Conservation (phyloP, 2,888 invertebrate species). For the Apocheima hispidaria region DNA sequence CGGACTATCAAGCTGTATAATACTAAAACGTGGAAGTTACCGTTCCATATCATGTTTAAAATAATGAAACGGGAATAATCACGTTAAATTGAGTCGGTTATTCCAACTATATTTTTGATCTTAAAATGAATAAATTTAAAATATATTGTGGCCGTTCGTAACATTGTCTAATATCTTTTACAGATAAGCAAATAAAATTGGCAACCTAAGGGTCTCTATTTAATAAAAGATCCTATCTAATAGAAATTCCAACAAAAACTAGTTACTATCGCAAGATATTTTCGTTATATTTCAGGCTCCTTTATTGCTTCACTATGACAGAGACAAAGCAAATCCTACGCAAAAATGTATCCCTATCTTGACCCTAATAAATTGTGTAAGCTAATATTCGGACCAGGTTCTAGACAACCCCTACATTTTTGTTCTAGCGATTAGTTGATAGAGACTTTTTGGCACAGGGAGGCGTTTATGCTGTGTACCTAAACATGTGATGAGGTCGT, state of each 20-base stretch:
- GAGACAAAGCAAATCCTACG: slow-evolving; percentile 34
- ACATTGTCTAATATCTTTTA: background rate
- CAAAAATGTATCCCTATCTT: slow-evolving; percentile 30
- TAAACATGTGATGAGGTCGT: background rate
- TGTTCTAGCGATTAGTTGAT: slow-evolving; percentile 20
- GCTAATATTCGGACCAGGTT: slow-evolving; percentile 29
- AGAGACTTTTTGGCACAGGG: slow-evolving; percentile 1
- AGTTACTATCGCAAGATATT: slow-evolving; percentile 24
- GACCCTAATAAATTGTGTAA: slow-evolving; percentile 35
- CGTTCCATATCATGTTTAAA: no score
- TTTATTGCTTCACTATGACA: slow-evolving; percentile 33
- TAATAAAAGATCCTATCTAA: slow-evolving; percentile 18
- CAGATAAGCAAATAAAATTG: slow-evolving; percentile 16
- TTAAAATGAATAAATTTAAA: background rate
- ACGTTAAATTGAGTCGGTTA: no score
- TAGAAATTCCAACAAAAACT: slow-evolving; percentile 28
- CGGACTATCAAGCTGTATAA: no score
- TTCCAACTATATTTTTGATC: no score
- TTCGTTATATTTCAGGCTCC: slow-evolving; percentile 24
- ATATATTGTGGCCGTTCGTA: background rate
- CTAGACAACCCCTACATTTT: slow-evolving; percentile 15
- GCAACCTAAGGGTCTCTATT: background rate
- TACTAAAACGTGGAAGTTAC: no score
- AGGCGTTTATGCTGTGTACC: background rate
- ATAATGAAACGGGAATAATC: no score